These are phyloP conservation scores for Lithosia quadra DNA, from an alignment of 2,888 invertebrate genomes.

Conservation along the genomic window DNA sequence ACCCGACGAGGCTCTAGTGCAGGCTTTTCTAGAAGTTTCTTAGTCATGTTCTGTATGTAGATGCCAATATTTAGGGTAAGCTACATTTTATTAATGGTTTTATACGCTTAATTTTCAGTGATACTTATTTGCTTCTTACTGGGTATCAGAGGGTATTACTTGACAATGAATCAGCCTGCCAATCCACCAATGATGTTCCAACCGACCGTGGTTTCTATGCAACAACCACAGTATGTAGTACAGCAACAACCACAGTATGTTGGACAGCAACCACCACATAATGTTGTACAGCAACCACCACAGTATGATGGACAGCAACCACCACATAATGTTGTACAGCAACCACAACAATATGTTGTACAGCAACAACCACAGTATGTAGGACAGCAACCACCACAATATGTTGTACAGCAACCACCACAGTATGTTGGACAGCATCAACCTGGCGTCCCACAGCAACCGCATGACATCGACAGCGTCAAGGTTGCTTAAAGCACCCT, in stretches of 20 bases:
- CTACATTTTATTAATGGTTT: no score
- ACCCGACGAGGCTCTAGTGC: no score
- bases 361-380: not conserved
- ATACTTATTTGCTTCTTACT: slow-evolving; percentile 9
- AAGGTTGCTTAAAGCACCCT: no score
- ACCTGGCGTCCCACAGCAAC: no score
- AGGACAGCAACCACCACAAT: not conserved
- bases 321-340: not conserved
- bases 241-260: not conserved
- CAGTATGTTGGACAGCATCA: not conserved
- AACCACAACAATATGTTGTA: not conserved
- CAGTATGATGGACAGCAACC: not conserved
- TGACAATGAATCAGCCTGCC: not conserved
- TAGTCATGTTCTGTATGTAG: no score
- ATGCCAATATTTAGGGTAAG: no score
- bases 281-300: not conserved
- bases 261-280: not conserved
- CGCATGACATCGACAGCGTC: no score
- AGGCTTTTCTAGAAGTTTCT: no score
- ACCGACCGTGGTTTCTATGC: not conserved
- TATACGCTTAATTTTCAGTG: slow-evolving; percentile 1
- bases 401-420: not conserved
- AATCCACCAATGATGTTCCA: not conserved
- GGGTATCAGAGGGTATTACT: slow-evolving; percentile 16
- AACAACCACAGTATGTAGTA: not conserved